Percentiles rank a stretch among this genome's conserved stretches.
These are phyloP conservation scores for Lasius fuliginosus DNA, from an alignment of 2,888 invertebrate genomes.

Conservation along the genomic window DNA sequence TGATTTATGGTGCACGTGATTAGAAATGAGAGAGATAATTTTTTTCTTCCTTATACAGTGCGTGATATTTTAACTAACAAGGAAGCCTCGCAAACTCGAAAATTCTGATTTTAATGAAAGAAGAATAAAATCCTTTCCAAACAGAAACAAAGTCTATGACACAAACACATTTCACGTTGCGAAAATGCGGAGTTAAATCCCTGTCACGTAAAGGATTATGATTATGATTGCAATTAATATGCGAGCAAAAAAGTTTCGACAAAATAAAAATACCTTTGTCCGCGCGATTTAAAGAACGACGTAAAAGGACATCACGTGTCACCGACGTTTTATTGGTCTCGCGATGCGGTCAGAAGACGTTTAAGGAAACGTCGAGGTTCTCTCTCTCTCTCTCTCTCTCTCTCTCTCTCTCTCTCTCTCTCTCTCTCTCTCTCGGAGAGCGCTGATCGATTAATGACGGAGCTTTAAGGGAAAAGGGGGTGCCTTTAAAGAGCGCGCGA, in stretches of 20 bases:
- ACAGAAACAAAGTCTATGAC: too few relatives aligned
- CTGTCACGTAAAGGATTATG: conserved; percentile 6
- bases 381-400: background rate
- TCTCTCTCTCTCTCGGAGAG: background rate
- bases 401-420: too few relatives aligned
- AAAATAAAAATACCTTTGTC: conserved; percentile 17
- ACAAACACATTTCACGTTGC: background rate
- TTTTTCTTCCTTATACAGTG: too few relatives aligned
- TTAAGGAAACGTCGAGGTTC: conserved; percentile 61
- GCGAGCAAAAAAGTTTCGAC: conserved; percentile 23
- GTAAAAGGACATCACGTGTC: conserved; percentile 58
- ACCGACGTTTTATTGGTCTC: conserved; percentile 56
- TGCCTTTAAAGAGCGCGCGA: conserved; percentile 52
- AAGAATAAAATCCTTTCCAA: too few relatives aligned
- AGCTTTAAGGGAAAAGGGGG: conserved; percentile 39
- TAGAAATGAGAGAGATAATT: background rate
- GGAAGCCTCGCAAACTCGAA: too few relatives aligned
- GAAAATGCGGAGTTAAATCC: background rate
- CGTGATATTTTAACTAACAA: background rate
- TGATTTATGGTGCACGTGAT: conserved; percentile 7
- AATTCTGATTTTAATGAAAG: too few relatives aligned
- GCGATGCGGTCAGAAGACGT: conserved; percentile 51
- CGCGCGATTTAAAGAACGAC: conserved; percentile 41
- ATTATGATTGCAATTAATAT: conserved; percentile 1
- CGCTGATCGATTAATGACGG: conserved; percentile 63